phyloP scores from a whole-genome alignment of 2,797 vertebrate genomes.

The Chrysocyon brachyurus region DNA sequence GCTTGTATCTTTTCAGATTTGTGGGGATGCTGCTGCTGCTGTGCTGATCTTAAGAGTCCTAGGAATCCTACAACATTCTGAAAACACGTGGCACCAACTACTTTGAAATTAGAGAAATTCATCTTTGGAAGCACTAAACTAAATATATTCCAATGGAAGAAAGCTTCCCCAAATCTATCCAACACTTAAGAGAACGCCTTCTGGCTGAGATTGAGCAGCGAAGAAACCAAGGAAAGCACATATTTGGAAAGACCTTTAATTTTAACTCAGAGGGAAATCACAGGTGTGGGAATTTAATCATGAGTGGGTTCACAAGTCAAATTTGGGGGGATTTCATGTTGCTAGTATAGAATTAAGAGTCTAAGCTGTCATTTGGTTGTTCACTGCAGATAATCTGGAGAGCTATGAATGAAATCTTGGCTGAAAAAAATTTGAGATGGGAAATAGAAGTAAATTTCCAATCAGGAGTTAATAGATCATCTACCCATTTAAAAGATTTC shows the following conservation, averaged over 20 bases:
- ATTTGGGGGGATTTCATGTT: neutral
- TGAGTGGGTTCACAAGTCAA: neutral
- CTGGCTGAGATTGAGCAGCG: neutral
- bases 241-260: neutral
- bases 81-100: neutral
- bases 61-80: neutral
- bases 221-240: neutral
- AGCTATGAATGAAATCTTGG: neutral
- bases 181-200: neutral
- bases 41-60: neutral
- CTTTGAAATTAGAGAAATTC: neutral
- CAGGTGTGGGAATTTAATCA: conserved; percentile 35
- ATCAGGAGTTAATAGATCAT: neutral
- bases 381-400: neutral
- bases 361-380: neutral
- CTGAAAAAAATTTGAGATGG: conserved; percentile 10
- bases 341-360: neutral
- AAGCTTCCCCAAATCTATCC: neutral
- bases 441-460: conserved; percentile 34
- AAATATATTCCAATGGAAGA: neutral
- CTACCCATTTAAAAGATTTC: conserved; percentile 42
- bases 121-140: neutral
- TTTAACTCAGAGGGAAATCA: conserved; percentile 41
- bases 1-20: neutral
- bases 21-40: neutral